Conservation (phyloP, 1,140 invertebrate species). For the Aphelinus atriplicis region DNA sequence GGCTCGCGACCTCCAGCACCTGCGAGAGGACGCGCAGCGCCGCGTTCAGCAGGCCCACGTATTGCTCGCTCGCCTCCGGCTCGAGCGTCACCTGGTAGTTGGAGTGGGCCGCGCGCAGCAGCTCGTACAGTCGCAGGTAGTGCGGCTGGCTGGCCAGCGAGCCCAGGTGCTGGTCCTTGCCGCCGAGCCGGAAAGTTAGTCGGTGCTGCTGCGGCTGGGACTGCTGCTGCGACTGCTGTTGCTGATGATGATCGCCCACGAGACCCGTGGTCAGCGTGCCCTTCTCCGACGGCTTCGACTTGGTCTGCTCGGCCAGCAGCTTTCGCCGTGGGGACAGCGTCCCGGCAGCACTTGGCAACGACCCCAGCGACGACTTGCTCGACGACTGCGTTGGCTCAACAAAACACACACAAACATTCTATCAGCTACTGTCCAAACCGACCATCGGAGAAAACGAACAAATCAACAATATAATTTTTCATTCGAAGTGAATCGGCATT, state of each 20-base stretch:
- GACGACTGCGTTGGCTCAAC: conserved; percentile 42
- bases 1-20: conserved; percentile 79
- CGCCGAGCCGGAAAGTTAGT: conserved; percentile 13
- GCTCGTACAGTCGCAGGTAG: conserved; percentile 82
- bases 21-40: conserved; percentile 74
- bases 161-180: conserved; percentile 59
- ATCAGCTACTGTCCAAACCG: no score
- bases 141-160: conserved; percentile 60
- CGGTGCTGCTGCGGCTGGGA: background rate
- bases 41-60: conserved; percentile 75
- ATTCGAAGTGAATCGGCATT: no score
- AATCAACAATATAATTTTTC: no score
- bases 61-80: conserved; percentile 76
- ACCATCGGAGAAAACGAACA: no score
- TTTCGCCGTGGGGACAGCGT: conserved; percentile 69
- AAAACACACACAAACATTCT: background rate
- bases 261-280: no score
- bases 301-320: conserved; percentile 54
- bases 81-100: conserved; percentile 87
- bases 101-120: conserved; percentile 77
- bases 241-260: no score
- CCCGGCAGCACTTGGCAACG: conserved; percentile 64
- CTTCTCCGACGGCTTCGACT: background rate
- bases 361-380: conserved; percentile 68
- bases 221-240: conserved; percentile 51